A percentile compares a stretch with the other conserved stretches of the same genome.
Evolutionary conservation across 92 coral and sea anemone species (phyloP).

Genomic region (Phenganax marumi): DNA sequence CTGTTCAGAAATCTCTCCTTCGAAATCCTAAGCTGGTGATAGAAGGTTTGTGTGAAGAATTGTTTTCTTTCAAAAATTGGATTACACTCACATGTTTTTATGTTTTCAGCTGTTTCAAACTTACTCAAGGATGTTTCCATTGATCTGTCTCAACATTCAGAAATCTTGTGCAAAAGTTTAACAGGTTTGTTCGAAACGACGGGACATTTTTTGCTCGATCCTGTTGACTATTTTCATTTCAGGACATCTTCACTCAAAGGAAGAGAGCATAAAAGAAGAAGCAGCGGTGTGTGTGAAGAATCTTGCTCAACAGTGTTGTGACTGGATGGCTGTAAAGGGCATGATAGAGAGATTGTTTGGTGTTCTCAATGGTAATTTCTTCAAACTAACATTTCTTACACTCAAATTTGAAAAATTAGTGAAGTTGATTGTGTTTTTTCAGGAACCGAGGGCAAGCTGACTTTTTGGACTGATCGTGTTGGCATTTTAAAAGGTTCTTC

Average conservation of each 20-base stretch:
- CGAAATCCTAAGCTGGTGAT: conserved; percentile 89
- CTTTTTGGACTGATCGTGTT: conserved; percentile 87
- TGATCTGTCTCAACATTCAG: conserved; percentile 90
- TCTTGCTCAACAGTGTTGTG: conserved; percentile 89
- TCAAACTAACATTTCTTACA: background rate
- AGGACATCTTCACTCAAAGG: conserved; percentile 86
- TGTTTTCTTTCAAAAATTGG: background rate
- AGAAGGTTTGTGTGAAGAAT: conserved; percentile 57
- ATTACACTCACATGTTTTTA: background rate
- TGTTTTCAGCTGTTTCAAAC: conserved; percentile 66
- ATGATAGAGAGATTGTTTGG: conserved; percentile 71
- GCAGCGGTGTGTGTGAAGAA: conserved; percentile 63
- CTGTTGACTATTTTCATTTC: background rate
- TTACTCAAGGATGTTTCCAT: conserved; percentile 77
- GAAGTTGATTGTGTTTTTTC: too few species aligned
- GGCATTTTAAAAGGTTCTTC: conserved; percentile 72
- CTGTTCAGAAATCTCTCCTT: conserved; percentile 73
- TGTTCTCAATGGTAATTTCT: conserved; percentile 74
- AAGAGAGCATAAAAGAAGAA: conserved; percentile 74
- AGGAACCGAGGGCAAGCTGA: conserved; percentile 96
- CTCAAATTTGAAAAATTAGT: too few species aligned
- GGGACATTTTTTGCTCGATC: background rate
- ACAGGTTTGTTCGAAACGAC: conserved; percentile 60
- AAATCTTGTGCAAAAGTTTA: conserved; percentile 70
- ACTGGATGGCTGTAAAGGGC: conserved; percentile 75